These are phyloP conservation scores for honey bee (Apis mellifera) DNA, from an alignment of 1,140 invertebrate species.

Conservation along the genomic window Amel_HAv3.1 CM009934.2:7912001-7912500, in stretches of 20 bases:
- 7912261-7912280: no score
- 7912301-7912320: no score
- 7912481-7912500: no score
- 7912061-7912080: conserved; percentile 33
- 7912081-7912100: conserved; percentile 28
- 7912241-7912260: not conserved
- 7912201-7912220: not conserved
- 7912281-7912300: no score
- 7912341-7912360: not conserved
- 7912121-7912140: conserved; percentile 35
- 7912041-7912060: conserved; percentile 9
- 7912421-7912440: no score
- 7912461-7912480: no score
- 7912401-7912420: no score
- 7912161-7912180: not conserved
- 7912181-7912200: conserved; percentile 21
- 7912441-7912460: no score
- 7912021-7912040: conserved; percentile 7
- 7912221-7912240: not conserved
- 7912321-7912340: no score
- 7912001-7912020: not conserved
- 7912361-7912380: no score
- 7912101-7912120: conserved; percentile 50
- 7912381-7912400: no score
- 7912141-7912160: conserved; percentile 45